A percentile compares a stretch with the other conserved stretches of the same genome.
phyloP scores from a whole-genome alignment of 2,888 invertebrate genomes.

The Abscondita cerata region DNA sequence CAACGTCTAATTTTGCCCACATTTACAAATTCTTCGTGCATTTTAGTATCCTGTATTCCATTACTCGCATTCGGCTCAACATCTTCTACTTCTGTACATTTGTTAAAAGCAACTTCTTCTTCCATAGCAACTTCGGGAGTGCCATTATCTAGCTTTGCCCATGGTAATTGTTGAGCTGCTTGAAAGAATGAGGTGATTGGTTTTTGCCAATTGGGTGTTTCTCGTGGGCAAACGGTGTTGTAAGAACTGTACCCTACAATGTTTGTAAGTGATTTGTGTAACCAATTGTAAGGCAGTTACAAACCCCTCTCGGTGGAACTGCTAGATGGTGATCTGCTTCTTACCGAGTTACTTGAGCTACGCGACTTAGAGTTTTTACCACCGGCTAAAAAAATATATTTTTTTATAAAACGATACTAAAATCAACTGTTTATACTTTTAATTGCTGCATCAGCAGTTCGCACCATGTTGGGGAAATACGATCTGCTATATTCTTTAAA shows the following conservation, averaged over 20 bases:
- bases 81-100: neutral
- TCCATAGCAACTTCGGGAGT: neutral
- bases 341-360: neutral
- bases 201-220: conserved; percentile 66
- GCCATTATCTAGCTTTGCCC: neutral
- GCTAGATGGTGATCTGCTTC: conserved; percentile 11
- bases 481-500: too few relatives aligned
- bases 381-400: conserved; percentile 31
- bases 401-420: neutral
- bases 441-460: conserved; percentile 28
- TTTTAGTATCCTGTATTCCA: neutral
- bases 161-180: neutral
- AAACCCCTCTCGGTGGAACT: conserved; percentile 17
- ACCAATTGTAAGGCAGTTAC: too few relatives aligned
- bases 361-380: conserved; percentile 41
- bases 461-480: conserved; percentile 26
- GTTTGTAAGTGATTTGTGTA: too few relatives aligned
- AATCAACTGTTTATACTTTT: conserved; percentile 25
- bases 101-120: neutral
- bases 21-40: neutral
- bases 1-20: neutral
- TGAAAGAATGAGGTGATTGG: conserved; percentile 64
- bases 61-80: neutral
- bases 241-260: conserved; percentile 52
- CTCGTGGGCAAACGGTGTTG: conserved; percentile 63